Conservation (phyloP, 2,888 invertebrate species). For the Branchellion lobata region DNA sequence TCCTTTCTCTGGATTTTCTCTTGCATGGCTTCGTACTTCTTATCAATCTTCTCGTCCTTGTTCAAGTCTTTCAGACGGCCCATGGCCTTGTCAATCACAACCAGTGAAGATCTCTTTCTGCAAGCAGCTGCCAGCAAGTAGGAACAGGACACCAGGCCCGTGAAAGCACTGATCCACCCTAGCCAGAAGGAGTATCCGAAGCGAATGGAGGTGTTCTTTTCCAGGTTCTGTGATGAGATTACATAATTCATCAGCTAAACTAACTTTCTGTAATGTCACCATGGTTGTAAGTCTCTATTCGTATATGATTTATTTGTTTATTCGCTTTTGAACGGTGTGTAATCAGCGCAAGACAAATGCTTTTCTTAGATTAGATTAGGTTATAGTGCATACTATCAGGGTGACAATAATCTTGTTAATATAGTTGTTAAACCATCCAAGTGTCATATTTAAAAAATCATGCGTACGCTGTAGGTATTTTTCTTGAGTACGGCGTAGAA, state of each 20-base stretch:
- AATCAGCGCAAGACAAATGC: no score
- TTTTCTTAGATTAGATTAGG: no score
- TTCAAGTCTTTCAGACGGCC: neutral
- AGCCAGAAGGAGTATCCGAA: slow-evolving; percentile 37
- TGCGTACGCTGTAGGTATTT: slow-evolving; percentile 9
- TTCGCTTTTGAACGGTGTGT: no score
- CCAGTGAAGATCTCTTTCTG: neutral
- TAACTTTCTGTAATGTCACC: neutral
- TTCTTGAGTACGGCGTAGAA: slow-evolving; percentile 28
- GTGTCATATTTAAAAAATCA: no score
- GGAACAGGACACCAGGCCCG: neutral
- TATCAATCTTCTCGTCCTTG: slow-evolving; percentile 36
- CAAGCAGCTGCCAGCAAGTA: slow-evolving; percentile 16
- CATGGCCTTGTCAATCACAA: slow-evolving; percentile 30
- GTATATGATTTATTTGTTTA: no score
- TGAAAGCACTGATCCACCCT: slow-evolving; percentile 28
- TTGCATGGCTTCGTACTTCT: slow-evolving; percentile 29
- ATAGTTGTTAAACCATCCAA: no score
- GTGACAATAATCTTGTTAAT: no score
- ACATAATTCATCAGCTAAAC: neutral
- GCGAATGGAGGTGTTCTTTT: neutral
- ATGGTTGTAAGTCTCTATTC: no score
- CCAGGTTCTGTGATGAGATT: neutral
- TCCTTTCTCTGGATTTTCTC: slow-evolving; percentile 25
- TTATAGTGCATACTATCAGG: no score